Conservation (phyloP, 1,140 invertebrate genomes). For the Polypedilum vanderplanki region DNA sequence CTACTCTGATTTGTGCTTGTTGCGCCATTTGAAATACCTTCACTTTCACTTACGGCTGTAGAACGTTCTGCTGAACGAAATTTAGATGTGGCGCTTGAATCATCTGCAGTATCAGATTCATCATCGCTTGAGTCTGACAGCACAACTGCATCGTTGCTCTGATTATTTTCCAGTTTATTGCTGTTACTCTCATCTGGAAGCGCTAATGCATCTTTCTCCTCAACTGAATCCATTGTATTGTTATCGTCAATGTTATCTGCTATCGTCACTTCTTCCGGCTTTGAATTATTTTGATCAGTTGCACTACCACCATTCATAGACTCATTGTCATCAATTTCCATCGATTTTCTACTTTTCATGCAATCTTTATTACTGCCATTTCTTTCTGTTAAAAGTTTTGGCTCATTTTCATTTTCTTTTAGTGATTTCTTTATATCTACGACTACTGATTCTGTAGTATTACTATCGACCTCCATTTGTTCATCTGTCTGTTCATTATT, state of each 20-base stretch:
- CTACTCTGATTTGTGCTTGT: slow-evolving; percentile 24
- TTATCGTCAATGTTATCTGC: slow-evolving; percentile 39
- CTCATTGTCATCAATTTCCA: slow-evolving; percentile 21
- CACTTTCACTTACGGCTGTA: slow-evolving; percentile 21
- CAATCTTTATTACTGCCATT: slow-evolving; percentile 20
- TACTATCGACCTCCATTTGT: slow-evolving; percentile 34
- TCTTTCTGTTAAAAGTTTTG: not conserved
- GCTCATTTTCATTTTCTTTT: slow-evolving; percentile 32
- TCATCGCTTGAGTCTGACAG: slow-evolving; percentile 41
- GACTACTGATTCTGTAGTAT: slow-evolving; percentile 32
- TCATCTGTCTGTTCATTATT: slow-evolving; percentile 31
- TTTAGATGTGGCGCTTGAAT: slow-evolving; percentile 27
- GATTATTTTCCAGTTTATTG: slow-evolving; percentile 33
- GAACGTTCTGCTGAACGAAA: not conserved
- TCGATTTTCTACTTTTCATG: not conserved
- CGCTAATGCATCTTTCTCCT: slow-evolving; percentile 29
- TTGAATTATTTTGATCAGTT: not conserved
- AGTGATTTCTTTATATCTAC: slow-evolving; percentile 31
- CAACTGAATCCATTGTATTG: slow-evolving; percentile 33
- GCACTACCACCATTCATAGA: not conserved
- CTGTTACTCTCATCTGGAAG: slow-evolving; percentile 30
- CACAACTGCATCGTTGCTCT: slow-evolving; percentile 39
- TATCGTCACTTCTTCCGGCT: slow-evolving; percentile 31
- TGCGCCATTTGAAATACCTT: slow-evolving; percentile 21
- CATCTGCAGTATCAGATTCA: slow-evolving; percentile 30